phyloP scores from a whole-genome alignment of 30 jellyfish, hydroid and myxozoan genomes.

The Rhopilema esculentum region DNA sequence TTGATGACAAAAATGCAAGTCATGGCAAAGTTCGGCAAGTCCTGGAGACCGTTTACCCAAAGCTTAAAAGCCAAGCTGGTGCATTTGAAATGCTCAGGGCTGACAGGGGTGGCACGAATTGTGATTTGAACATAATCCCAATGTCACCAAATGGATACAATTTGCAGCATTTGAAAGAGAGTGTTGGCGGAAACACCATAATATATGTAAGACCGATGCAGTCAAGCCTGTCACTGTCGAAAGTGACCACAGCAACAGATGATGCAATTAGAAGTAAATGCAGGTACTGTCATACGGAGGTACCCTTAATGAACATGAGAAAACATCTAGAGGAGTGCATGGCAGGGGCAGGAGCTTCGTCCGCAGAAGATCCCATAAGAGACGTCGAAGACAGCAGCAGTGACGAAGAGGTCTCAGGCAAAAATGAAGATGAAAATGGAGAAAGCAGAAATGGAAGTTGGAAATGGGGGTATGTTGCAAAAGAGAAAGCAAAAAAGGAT shows the following conservation, averaged over 20 bases:
- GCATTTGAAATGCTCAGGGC: conserved; percentile 19
- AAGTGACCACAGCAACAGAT: conserved; percentile 5
- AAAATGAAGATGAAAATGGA: background rate
- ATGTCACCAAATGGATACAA: conserved; percentile 8
- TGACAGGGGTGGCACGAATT: conserved; percentile 16
- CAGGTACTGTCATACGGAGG: conserved; percentile 11
- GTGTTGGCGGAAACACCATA: conserved; percentile 1
- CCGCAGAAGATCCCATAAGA: background rate
- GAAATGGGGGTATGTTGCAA: background rate
- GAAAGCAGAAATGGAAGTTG: background rate
- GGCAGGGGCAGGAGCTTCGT: conserved; percentile 17
- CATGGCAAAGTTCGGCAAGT: conserved; percentile 16
- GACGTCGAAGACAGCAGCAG: background rate
- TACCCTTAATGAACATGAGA: conserved; percentile 2
- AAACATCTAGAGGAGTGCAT: conserved; percentile 17
- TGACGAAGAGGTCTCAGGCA: conserved; percentile 14
- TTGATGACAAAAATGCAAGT: conserved; percentile 6
- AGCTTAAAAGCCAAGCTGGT: conserved; percentile 4
- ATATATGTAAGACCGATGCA: conserved; percentile 16
- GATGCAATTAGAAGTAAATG: background rate
- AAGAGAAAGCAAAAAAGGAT: background rate
- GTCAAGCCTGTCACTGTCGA: conserved; percentile 9
- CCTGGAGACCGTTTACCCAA: conserved; percentile 22
- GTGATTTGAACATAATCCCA: background rate
- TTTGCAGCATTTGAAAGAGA: conserved; percentile 17